Base-by-base conservation (phyloP, 2,888 invertebrate genomes). In the Tetragonisca angustula region DNA sequence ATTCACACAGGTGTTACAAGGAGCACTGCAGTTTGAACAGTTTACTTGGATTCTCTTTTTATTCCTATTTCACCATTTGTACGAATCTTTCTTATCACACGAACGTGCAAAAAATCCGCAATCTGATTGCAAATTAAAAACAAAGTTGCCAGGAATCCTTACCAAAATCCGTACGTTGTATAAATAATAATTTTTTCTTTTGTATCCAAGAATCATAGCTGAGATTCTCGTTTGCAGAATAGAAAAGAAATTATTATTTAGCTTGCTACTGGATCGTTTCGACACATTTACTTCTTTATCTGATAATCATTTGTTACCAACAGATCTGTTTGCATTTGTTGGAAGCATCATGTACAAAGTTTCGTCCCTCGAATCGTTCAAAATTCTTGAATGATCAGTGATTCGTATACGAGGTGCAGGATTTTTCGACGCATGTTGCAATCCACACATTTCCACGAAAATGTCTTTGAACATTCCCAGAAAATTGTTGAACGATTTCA, bases 151-250 rank as follows among this genome's bases (percentile, higher is more conserved):
- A 43, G 36, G 36, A 36, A 36, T 2, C 9, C 43, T 43, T 43
- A 43, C 43, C 9, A 43, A 43, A 43, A 43, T 43, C 43, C 43
- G 0, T 11, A 43, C 43, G 43, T 43, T 43, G 9, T 43, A 43
- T 43, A 43, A 9, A 43, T 43, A 11, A 43, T 43, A 43, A 43
- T 43, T 43, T 9, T 11, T 11, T 59, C 15, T 59, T 43, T 9
- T 6, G n/a, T 5, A n/a, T 15, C 43, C 2, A 70, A 54, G 73
- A 83, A 82, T 74, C 77, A 21, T 78, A 49, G 15, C 52, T 21
- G 50, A 36, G 73, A 82, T 76, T 78, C 82, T 59, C 27, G 32
- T 54, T 70, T 24, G 11, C n/a, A 50, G 54, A 61, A 73, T 43
- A 27, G 19, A 13, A 36, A 65, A 68, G 3, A 62, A 61, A 72